Evolutionary conservation across 2,113 vertebrate genomes (phyloP).

Genomic region (Poecilia latipinna): DNA sequence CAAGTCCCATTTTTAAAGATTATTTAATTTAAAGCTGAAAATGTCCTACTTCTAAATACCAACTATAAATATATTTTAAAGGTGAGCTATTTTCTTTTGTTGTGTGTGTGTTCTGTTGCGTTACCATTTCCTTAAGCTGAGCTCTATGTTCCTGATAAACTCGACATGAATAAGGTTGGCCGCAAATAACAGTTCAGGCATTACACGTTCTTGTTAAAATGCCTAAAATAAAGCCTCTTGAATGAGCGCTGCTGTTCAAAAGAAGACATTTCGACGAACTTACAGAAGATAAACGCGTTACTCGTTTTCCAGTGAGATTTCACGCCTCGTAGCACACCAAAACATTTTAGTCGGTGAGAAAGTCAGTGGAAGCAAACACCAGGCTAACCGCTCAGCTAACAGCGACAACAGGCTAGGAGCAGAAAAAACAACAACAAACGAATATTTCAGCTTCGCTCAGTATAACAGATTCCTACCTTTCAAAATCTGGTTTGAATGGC

Average conservation of each 20-base stretch:
- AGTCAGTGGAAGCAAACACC: slow-evolving; percentile 19
- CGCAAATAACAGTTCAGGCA: slow-evolving; percentile 37
- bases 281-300: too few species aligned
- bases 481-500: background rate
- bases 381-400: slow-evolving; percentile 57
- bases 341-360: background rate
- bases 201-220: slow-evolving; percentile 9
- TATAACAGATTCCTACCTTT: slow-evolving; percentile 28
- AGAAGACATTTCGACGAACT: too few species aligned
- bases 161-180: slow-evolving; percentile 20
- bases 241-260: background rate
- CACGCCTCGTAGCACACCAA: background rate
- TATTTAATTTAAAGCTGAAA: too few species aligned
- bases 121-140: too few species aligned
- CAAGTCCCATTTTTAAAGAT: too few species aligned
- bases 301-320: background rate
- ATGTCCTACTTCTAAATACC: too few species aligned
- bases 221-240: background rate
- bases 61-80: too few species aligned
- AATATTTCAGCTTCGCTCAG: background rate
- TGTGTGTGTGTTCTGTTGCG: too few species aligned
- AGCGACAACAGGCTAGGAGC: slow-evolving; percentile 17
- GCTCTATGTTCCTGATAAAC: background rate
- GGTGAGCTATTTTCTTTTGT: too few species aligned
- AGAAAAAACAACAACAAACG: slow-evolving; percentile 16